Conservation (phyloP, 2,113 vertebrate species). For the Octodon degus region DNA sequence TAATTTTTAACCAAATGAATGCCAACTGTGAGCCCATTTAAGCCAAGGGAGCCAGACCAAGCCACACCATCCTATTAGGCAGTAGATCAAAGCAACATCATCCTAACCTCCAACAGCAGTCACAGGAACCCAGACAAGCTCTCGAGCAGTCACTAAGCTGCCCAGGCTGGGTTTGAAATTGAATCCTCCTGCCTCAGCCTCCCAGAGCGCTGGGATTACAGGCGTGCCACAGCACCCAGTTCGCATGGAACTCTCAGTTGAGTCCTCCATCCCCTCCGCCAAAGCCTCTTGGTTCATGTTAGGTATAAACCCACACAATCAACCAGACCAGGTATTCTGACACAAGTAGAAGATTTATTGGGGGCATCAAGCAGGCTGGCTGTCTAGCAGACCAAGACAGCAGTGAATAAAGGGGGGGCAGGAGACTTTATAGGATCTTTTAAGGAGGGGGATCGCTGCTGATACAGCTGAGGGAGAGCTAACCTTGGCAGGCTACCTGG, state of each 20-base stretch:
- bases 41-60: constrained; percentile 1
- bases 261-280: not conserved
- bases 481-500: no score
- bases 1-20: constrained; percentile 25
- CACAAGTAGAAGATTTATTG: no score
- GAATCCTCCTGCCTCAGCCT: not conserved
- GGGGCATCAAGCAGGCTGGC: no score
- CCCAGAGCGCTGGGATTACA: not conserved
- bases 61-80: not conserved
- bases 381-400: no score
- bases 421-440: no score
- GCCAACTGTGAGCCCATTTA: not conserved
- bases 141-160: not conserved
- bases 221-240: not conserved
- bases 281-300: not conserved
- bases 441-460: no score
- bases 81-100: not conserved
- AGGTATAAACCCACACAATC: no score
- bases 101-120: not conserved
- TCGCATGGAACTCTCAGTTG: not conserved
- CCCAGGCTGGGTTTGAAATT: not conserved
- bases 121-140: not conserved
- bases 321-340: no score
- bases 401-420: no score
- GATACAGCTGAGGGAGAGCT: no score